Percentiles rank a stretch among this genome's conserved stretches.
Evolutionary conservation across 2,113 vertebrate species (phyloP).

Genomic region (Rhea americana): DNA sequence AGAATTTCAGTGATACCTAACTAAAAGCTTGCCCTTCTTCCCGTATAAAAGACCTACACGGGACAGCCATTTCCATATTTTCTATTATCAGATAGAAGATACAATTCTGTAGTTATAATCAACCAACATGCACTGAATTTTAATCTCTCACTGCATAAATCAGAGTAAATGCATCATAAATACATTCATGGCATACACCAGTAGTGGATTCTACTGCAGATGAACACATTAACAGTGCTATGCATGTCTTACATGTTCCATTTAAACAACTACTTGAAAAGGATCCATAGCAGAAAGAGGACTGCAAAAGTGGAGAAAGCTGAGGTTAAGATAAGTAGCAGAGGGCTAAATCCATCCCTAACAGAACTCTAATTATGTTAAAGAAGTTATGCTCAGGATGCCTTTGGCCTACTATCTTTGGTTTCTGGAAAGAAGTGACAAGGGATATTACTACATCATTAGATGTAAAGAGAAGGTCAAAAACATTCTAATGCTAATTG

Average conservation of each 20-base stretch:
- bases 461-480: background rate
- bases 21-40: background rate
- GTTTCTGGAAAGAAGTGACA: background rate
- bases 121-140: background rate
- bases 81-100: background rate
- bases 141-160: background rate
- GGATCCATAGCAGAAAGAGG: background rate
- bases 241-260: background rate
- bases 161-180: background rate
- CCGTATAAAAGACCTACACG: background rate
- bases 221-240: background rate
- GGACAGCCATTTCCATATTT: background rate
- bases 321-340: background rate
- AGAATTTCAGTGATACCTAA: background rate
- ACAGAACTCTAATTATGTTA: background rate
- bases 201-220: background rate
- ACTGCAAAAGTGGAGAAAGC: background rate
- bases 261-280: background rate
- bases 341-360: background rate
- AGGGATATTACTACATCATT: background rate
- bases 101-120: background rate
- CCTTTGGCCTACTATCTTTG: background rate
- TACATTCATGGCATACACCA: background rate
- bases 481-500: accelerated
- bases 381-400: background rate